Base-by-base conservation (phyloP, 1,140 invertebrate genomes). In the Eufriesea mexicana region DNA sequence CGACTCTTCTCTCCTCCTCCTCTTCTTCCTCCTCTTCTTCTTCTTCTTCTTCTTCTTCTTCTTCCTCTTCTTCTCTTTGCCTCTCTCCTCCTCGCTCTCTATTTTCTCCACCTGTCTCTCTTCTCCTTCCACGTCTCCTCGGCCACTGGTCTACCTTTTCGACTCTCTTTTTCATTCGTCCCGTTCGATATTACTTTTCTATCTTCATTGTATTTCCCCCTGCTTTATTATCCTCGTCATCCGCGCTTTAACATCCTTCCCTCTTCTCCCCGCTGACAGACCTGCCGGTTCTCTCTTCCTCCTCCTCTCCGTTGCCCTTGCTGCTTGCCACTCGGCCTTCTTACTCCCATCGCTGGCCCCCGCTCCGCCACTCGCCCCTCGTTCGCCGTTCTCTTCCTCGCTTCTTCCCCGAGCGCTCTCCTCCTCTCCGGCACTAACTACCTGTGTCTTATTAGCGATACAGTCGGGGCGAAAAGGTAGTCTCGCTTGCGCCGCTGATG, bases 371-470 rank as follows among this genome's bases (percentile, higher is more conserved):
- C 2, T 73, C 49, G 42, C 73, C 20, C 28, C 51, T 70, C 66
- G 23, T 45, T 54, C 73, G 78, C 35, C 49, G 51, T 47, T 81
- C 76, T 59, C 75, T 47, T 14, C 79, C 74, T 49, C 71, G 55
- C 79, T 66, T 62, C 67, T 62, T 75, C 66, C 83, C 79, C 75
- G 35, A 35, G 35, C 35, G 88, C 84, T 88, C 72, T 90, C 75
- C 73, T 80, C 84, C 87, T 84, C 86, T 79, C 87, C 82, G 79
- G 78, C 87, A 90, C 90, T 92, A 92, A 91, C 92, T 91, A 92
- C 91, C 90, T 92, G 89, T 92, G 92, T 92, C 91, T 91, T 94
- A 94, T 94, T 94, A 94, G 93, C 91, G 89, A 94, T 94, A 94
- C 92, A 94, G 92, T 93, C 93, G 89, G 91, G 85, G 91, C 84